Evolutionary conservation across 2,113 vertebrate species (phyloP), one percentile per base, ranked within the genome.

Genomic region (Corythornis vintsioides): DNA sequence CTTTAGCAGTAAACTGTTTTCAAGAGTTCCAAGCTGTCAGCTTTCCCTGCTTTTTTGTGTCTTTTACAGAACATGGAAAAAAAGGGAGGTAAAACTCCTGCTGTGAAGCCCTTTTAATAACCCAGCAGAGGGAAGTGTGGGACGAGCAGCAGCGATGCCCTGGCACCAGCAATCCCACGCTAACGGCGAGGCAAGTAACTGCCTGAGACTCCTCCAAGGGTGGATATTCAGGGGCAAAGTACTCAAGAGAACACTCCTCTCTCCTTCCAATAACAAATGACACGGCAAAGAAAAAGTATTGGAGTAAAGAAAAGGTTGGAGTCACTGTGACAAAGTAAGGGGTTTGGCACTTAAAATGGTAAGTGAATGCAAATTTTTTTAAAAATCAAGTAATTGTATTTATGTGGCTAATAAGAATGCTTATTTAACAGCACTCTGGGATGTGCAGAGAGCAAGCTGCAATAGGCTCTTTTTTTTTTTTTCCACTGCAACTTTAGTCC

Each of bases 371-470:
- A 69, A 75, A 31, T 76, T 84, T 90, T 84, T 75, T 48, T 59
- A 50, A 38, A 38, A 38, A 38, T 66, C 61, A n/a, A 45, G 45
- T 42, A 42, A 38, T 76, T 74, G 45, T 40, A 78, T 87, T 86
- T 76, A 70, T 16, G 56, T 80, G 72, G 64, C 72, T 85, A 89
- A 83, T 60, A 66, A 70, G 71, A 88, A 79, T 19, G 63, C 77
- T 92, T 88, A 78, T 82, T 90, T 94, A 93, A 93, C 66, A 93
- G 92, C 66, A 84, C 47, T 88, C 63, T 64, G 33, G 66, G 73
- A 47, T 60, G 66, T 42, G 38, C 3, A 9, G 33, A 92, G 40
- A 72, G 11, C 1, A 5, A 86, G 73, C 14, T 78, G 42, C 38
- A 92, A 76, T 28, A 69, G 38, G 40, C 63, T 94, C 84, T 57